Percentiles rank a stretch among this genome's conserved stretches.
Evolutionary conservation across 2,113 vertebrate genomes (phyloP).

Genomic region (Varanus komodoensis): DNA sequence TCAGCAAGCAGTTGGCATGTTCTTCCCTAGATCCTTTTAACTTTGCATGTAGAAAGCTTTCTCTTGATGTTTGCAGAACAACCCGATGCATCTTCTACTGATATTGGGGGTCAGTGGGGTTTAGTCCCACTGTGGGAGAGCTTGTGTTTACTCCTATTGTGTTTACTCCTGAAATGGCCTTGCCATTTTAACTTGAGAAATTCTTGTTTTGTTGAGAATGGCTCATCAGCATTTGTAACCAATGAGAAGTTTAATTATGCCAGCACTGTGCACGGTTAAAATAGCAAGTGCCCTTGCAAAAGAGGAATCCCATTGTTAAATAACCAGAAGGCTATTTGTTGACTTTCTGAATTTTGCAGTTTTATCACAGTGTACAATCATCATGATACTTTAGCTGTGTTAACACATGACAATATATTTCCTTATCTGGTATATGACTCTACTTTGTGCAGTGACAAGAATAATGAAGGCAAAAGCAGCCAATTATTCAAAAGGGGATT

Average conservation of each 20-base stretch:
- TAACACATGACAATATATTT: not conserved
- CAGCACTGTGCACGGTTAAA: not conserved
- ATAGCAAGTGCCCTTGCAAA: not conserved
- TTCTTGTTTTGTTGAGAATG: not conserved
- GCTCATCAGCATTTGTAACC: not conserved
- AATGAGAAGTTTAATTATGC: not conserved
- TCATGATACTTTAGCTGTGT: not conserved
- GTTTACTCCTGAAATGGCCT: too few species aligned
- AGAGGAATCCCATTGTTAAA: not conserved
- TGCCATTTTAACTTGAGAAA: too few species aligned
- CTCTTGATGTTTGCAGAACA: not conserved
- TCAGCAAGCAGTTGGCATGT: not conserved
- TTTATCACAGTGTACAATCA: not conserved
- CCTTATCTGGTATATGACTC: not conserved
- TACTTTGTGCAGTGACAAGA: not conserved
- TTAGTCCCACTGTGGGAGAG: too few species aligned
- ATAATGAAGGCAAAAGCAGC: not conserved
- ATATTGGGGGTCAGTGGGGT: too few species aligned
- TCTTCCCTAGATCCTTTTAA: not conserved
- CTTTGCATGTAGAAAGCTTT: not conserved
- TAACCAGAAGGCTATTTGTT: not conserved
- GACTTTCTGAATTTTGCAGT: not conserved
- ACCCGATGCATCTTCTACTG: too few species aligned
- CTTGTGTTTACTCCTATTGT: too few species aligned
- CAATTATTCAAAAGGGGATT: constrained; percentile 4